Evolutionary conservation across 2,113 vertebrate species (phyloP).

Genomic region (Xenotilapia leptura): DNA sequence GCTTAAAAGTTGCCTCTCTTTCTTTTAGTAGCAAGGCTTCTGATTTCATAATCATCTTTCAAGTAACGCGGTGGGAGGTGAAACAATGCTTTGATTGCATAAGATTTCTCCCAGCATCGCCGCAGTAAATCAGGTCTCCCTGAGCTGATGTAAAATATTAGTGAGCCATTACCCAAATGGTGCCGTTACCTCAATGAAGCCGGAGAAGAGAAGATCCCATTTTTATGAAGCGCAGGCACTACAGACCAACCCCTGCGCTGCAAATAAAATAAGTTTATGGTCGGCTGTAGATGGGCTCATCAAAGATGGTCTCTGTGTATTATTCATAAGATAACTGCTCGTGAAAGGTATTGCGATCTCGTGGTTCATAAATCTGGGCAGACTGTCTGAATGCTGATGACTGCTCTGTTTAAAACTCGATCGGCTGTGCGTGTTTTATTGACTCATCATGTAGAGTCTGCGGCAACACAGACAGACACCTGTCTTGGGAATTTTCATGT

Average conservation of each 20-base stretch:
- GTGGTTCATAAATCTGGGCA: conserved; percentile 40
- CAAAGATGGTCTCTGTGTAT: conserved; percentile 45
- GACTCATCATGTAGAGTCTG: conserved; percentile 23
- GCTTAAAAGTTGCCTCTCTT: neutral
- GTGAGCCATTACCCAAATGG: conserved; percentile 65
- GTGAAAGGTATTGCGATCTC: conserved; percentile 42
- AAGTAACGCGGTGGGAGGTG: conserved; percentile 37
- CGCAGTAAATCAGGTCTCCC: conserved; percentile 59
- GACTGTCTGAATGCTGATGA: conserved; percentile 36
- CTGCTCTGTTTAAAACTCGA: conserved; percentile 31
- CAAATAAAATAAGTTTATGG: conserved; percentile 60
- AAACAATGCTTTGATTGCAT: conserved; percentile 64
- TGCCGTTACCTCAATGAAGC: conserved; percentile 35
- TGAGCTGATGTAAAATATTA: conserved; percentile 63
- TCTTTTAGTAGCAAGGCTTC: neutral
- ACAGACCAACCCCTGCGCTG: neutral
- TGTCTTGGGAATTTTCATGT: neutral
- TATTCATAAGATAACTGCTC: conserved; percentile 60
- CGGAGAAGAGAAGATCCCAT: conserved; percentile 10
- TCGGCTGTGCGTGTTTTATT: conserved; percentile 27
- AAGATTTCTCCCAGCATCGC: conserved; percentile 34
- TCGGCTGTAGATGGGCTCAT: conserved; percentile 46
- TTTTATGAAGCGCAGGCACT: conserved; percentile 52
- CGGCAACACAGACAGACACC: conserved; percentile 11
- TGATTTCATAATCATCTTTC: conserved; percentile 51